Base-by-base conservation (phyloP, 2,888 invertebrate genomes). In the Spilarctia lutea region DNA sequence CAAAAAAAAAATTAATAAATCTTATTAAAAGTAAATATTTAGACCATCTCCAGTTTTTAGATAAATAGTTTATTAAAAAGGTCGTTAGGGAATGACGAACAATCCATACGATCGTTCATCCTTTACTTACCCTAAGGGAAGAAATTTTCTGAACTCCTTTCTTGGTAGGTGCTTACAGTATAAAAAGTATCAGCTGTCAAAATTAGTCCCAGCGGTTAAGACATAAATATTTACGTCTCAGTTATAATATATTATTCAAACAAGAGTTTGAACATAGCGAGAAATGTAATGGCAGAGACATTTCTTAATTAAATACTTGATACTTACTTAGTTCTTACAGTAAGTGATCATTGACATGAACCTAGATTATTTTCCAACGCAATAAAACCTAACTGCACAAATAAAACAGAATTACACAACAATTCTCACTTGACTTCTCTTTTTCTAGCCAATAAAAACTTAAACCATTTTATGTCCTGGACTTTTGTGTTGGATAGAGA, bases 371-470 rank as follows among this genome's bases (percentile, higher is more conserved):
- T 65, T 4, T 27, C 27, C n/a, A 42, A 68, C 42, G 48, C 35
- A 71, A 75, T 75, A 75, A 60, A 60, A 42, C 39, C 73, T 72
- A 71, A 79, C 73, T 73, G 68, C 39, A 65, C 73, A 73, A 74
- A 76, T 74, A 77, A 78, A 69, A 63, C 39, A 45, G 73, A 78
- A 80, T 52, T 77, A 79, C 68, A 78, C 66, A 76, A 75, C 78
- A 75, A 76, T 79, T 80, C 74, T 74, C 80, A 77, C 75, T 85
- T 78, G 77, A 75, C 80, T 76, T 70, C 48, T 80, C 89, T 89
- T 89, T 90, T 88, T 87, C 82, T 85, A 85, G 83, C 85, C 80
- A 86, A 83, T 90, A 89, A 91, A 90, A 90, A 89, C 86, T 91
- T 91, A 83, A 82, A 86, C 83, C 82, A 83, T 85, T 84, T 84